Base-by-base conservation (phyloP, 2,888 invertebrate genomes). In the Drosophila picticornis region DNA sequence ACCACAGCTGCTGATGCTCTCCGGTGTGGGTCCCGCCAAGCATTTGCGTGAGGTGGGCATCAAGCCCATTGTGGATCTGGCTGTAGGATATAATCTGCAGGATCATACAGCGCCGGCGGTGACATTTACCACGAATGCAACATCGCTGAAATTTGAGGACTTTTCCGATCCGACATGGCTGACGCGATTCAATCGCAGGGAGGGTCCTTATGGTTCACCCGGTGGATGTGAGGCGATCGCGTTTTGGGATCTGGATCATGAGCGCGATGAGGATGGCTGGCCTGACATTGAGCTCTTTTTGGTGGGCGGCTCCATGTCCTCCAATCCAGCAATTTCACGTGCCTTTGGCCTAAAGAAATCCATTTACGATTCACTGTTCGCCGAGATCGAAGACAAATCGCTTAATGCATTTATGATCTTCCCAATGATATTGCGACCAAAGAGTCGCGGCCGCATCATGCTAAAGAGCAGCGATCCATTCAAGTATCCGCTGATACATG, bases 1-100 rank as follows among this genome's bases (percentile, higher is more conserved):
- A 0, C 97, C 98, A 0, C 97, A 98, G 89, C 92, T 98, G 10
- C 94, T 98, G 9, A 96, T 97, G 97, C 91, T 97, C 25, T 96
- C 96, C 1, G 97, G 97, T 4, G 93, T 96, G 11, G 96, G 96
- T 4, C 96, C 95, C 0, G 93, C 93, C 22, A 92, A 94, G 53
- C 95, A 96, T 77, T 93, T 96, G 4, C 90, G 92, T 32, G 93
- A 94, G 68, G 88, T 94, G 50, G 94, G 94, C 22, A 95, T 95
- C 43, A 93, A 94, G 1, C 94, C 95, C 0, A 87, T 96, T 38
- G 93, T 94, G 46, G 94, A 96, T 87, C 91, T 96, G 50, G 95
- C 95, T 0, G 96, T 96, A 0, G 96, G 96, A 2, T 94, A 94
- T 53, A 95, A 95, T 71, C 93, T 96, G 3, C 95, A 95, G 87